These are phyloP conservation scores for Pelosia muscerda DNA, from an alignment of 2,888 invertebrate genomes.

Conservation along the genomic window DNA sequence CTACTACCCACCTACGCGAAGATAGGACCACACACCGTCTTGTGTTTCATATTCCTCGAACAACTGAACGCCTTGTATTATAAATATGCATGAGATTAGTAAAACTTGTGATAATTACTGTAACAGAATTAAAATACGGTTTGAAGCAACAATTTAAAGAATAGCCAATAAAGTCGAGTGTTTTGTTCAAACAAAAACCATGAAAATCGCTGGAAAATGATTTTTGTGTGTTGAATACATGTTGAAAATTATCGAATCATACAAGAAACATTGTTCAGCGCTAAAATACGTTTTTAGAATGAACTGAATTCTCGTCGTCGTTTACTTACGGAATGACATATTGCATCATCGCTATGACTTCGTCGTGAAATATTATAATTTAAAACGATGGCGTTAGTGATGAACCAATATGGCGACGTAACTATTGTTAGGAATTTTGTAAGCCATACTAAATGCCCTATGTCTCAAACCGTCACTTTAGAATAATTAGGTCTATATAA, in stretches of 20 bases:
- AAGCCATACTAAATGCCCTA: background rate
- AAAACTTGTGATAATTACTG: background rate
- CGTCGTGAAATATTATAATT: background rate
- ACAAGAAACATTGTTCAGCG: background rate
- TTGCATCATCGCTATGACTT: background rate
- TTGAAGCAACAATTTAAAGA: background rate
- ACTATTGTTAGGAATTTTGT: background rate
- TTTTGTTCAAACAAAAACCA: background rate
- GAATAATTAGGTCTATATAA: background rate
- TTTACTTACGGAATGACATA: background rate
- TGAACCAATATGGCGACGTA: background rate
- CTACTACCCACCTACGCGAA: slow-evolving; percentile 98
- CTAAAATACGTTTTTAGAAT: slow-evolving; percentile 1
- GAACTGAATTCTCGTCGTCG: background rate
- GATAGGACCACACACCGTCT: slow-evolving; percentile 98
- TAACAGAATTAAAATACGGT: background rate
- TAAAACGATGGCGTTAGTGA: background rate
- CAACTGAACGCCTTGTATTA: slow-evolving; percentile 90
- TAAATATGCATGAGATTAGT: slow-evolving; percentile 1
- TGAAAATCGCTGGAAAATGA: background rate
- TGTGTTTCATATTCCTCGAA: slow-evolving; percentile 98
- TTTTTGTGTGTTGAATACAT: background rate
- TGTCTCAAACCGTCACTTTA: background rate
- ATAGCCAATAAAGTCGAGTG: background rate
- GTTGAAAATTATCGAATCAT: background rate